Percentiles rank a stretch among this genome's conserved stretches.
Evolutionary conservation across 2,797 vertebrate species (phyloP).

Genomic region (Mastacembelus armatus): DNA sequence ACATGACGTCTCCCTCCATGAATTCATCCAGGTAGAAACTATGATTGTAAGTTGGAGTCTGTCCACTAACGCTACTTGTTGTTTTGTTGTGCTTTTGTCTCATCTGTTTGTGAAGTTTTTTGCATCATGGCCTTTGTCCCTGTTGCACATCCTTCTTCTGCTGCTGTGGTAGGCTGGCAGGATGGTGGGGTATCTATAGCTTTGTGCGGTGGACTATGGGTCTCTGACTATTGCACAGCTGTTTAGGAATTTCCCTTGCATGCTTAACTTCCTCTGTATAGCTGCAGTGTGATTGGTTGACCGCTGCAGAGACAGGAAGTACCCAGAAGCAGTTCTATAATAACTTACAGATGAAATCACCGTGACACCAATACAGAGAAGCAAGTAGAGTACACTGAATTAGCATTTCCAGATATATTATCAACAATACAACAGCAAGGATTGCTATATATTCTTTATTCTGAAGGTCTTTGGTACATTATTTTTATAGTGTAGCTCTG

Average conservation of each 20-base stretch:
- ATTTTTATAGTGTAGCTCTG: not conserved
- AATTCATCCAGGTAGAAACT: constrained; percentile 94
- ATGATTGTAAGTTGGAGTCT: constrained; percentile 80
- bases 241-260: constrained; percentile 87
- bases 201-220: constrained; percentile 76
- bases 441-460: constrained; percentile 32
- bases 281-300: constrained; percentile 76
- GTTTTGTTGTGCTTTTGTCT: constrained; percentile 31
- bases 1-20: constrained; percentile 90
- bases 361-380: constrained; percentile 65
- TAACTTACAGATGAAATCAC: constrained; percentile 75
- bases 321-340: constrained; percentile 74
- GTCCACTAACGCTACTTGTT: constrained; percentile 55
- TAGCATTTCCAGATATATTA: constrained; percentile 52
- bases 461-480: not conserved
- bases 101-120: constrained; percentile 28
- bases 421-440: constrained; percentile 46
- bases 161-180: constrained; percentile 63
- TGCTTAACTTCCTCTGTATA: constrained; percentile 82
- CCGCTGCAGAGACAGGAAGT: constrained; percentile 78
- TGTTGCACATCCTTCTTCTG: constrained; percentile 62
- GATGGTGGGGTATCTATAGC: constrained; percentile 70
- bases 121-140: constrained; percentile 25
- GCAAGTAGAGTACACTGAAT: constrained; percentile 47
- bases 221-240: constrained; percentile 79